Base-by-base conservation (phyloP, 1,140 invertebrate species). In the Archivesica marissinica region DNA sequence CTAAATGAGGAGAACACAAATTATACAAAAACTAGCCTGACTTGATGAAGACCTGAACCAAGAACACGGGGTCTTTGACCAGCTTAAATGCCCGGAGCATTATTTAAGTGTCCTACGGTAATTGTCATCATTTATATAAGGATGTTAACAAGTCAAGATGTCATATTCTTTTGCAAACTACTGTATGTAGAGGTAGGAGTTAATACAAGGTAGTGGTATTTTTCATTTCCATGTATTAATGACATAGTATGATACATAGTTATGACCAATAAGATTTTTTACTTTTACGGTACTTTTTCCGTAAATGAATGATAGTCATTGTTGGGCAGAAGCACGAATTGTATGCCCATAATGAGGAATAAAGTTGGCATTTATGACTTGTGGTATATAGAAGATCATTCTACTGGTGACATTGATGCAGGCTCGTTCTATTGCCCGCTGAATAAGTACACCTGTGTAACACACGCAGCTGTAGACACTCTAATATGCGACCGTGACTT, bases 201-300 rank as follows among this genome's bases (percentile, higher is more conserved):
- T 15, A 35, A 64, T 30, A 64, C 1, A 33, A 64, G 28, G n/a
- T 64, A 35, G 30, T 20, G 7, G 15, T 17, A 7, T 64, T 35
- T 64, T 13, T 20, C 9, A 35, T 35, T 64, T 4, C 13, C 59
- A 13, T 13, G 1, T 1, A 35, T 11, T 25, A 64, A 28, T 59
- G 56, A 59, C 56, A 59, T 25, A 59, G 23, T 59, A 30, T 15
- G 38, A 13, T 23, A 70, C 39, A 70, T 70, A 70, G 23, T 70
- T 70, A 72, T 72, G 68, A 25, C 68, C 38, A 72, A 72, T 50
- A 28, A 33, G 23, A 30, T 72, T 72, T 72, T 72, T 50, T 44
- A 17, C 39, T 15, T 50, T 9, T 50, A 35, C 25, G 6, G n/a
- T n/a, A 56, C 20, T 70, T 70, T 72, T 50, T 33, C 44, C 35